Percentiles rank a stretch among this genome's conserved stretches.
Evolutionary conservation across 2,797 vertebrate genomes (phyloP).

Genomic region (Pygocentrus nattereri): DNA sequence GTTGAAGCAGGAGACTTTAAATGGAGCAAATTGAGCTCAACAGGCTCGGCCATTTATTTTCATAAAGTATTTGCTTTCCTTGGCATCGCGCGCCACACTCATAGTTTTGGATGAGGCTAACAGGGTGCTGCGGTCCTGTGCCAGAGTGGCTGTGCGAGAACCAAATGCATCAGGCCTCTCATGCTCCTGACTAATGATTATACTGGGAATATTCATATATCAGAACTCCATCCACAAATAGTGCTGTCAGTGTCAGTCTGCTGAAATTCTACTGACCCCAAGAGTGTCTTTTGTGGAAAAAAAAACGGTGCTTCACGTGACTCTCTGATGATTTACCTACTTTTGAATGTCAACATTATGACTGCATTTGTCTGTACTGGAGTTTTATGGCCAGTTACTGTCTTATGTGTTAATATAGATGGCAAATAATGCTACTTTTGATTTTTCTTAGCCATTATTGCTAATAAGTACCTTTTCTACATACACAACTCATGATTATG

Average conservation of each 20-base stretch:
- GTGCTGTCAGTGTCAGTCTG: slow-evolving; percentile 29
- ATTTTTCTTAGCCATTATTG: background rate
- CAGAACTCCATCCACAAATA: slow-evolving; percentile 39
- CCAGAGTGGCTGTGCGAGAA: slow-evolving; percentile 47
- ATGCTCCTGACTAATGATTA: slow-evolving; percentile 38
- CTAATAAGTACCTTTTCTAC: too few relatives aligned
- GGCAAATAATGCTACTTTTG: background rate
- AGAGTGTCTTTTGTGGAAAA: background rate
- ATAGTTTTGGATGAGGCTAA: slow-evolving; percentile 58
- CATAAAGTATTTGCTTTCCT: slow-evolving; percentile 65
- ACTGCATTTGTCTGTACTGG: background rate
- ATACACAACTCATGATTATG: background rate
- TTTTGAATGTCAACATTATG: background rate
- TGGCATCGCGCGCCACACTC: slow-evolving; percentile 58
- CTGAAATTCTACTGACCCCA: background rate
- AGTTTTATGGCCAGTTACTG: background rate
- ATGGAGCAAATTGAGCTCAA: slow-evolving; percentile 43
- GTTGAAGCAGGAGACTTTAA: slow-evolving; percentile 33
- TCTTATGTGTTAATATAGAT: background rate
- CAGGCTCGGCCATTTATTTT: slow-evolving; percentile 50
- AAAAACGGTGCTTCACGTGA: background rate
- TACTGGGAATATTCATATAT: slow-evolving; percentile 51
- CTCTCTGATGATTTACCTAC: background rate
- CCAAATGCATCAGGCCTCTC: slow-evolving; percentile 44
- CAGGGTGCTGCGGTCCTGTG: slow-evolving; percentile 20